Conservation (phyloP, 2,113 vertebrate species). For the Antechinus stuartii region DNA sequence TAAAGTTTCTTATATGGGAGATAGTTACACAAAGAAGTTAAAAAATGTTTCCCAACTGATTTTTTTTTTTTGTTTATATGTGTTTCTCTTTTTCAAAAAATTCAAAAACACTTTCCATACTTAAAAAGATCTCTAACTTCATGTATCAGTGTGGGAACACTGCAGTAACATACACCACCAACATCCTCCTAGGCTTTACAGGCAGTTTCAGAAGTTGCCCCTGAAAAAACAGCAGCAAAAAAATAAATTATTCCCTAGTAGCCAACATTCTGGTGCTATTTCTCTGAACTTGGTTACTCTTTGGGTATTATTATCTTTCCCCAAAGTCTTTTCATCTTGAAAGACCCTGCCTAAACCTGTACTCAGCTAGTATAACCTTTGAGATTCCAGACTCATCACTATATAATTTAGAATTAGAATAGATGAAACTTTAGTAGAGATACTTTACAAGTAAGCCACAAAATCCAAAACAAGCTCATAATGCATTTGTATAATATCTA, state of each 20-base stretch:
- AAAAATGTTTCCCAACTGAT: not conserved
- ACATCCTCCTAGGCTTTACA: not conserved
- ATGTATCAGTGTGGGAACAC: not conserved
- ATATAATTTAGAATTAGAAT: not conserved
- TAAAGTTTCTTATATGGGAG: not conserved
- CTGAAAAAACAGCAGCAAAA: not conserved
- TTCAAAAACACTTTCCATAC: not conserved
- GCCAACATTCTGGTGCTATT: not conserved
- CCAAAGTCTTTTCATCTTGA: not conserved
- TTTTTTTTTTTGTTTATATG: not conserved
- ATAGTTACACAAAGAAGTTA: not conserved
- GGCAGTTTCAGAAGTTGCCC: not conserved
- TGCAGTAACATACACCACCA: not conserved
- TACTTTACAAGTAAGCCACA: not conserved
- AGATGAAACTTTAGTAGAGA: not conserved
- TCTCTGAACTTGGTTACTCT: not conserved
- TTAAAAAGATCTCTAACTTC: not conserved
- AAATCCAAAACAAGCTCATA: not conserved
- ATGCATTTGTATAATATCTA: not conserved
- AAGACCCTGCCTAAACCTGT: not conserved
- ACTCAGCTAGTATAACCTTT: not conserved
- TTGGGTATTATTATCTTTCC: not conserved
- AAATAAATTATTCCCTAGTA: not conserved
- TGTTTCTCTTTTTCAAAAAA: not conserved
- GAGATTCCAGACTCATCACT: not conserved